phyloP scores from a whole-genome alignment of 2,797 vertebrate genomes.

The Onychomys torridus region DNA sequence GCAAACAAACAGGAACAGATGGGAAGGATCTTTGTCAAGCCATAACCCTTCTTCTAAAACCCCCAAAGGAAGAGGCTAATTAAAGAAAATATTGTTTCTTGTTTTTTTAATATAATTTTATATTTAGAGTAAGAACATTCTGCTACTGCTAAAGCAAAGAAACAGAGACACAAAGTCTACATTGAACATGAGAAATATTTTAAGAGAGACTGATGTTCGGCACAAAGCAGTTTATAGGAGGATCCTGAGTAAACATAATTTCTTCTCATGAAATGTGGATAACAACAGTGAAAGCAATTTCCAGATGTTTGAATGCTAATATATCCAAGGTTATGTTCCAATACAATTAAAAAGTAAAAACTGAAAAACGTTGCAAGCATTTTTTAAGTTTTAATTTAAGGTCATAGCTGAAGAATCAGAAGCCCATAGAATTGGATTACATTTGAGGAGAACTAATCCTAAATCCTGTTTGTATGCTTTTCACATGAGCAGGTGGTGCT shows the following conservation, averaged over 20 bases:
- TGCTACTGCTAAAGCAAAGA: slow-evolving; percentile 79
- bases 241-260: slow-evolving; percentile 62
- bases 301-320: slow-evolving; percentile 42
- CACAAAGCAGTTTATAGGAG: slow-evolving; percentile 30
- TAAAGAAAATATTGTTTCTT: slow-evolving; percentile 87
- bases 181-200: slow-evolving; percentile 82
- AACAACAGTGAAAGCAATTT: slow-evolving; percentile 37
- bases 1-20: slow-evolving; percentile 88
- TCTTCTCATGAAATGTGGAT: slow-evolving; percentile 73
- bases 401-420: neutral
- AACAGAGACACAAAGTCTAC: slow-evolving; percentile 82
- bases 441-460: neutral
- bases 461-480: neutral
- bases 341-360: slow-evolving; percentile 49
- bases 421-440: neutral
- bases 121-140: slow-evolving; percentile 85
- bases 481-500: neutral
- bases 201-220: slow-evolving; percentile 69
- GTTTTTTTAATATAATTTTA: slow-evolving; percentile 83
- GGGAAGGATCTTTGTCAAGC: slow-evolving; percentile 86
- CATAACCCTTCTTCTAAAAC: slow-evolving; percentile 83
- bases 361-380: neutral
- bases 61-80: slow-evolving; percentile 87
- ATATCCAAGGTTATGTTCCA: neutral
- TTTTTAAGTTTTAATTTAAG: neutral